phyloP scores from a whole-genome alignment of 30 jellyfish, hydroid and myxozoan genomes.

The Cassiopea xamachana region DNA sequence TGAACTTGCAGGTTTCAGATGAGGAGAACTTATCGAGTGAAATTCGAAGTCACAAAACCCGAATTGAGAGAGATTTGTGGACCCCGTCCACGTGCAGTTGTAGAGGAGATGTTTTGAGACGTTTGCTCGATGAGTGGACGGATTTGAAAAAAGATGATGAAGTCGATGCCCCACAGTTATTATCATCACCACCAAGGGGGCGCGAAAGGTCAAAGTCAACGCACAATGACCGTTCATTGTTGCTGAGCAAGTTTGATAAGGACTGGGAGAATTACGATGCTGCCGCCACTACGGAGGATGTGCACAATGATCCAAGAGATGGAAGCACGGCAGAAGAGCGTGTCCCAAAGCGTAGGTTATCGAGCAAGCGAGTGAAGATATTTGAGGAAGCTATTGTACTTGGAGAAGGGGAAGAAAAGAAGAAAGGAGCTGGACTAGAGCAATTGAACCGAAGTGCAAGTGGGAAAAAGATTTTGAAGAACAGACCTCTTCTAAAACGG shows the following conservation, averaged over 20 bases:
- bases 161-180: constrained; percentile 1
- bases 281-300: not conserved
- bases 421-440: not conserved
- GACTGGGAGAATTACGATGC: constrained; percentile 65
- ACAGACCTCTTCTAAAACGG: constrained; percentile 60
- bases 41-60: constrained; percentile 66
- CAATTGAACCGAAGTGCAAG: not conserved
- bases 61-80: constrained; percentile 74
- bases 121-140: constrained; percentile 54
- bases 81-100: constrained; percentile 56
- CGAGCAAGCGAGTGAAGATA: constrained; percentile 61
- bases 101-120: constrained; percentile 63
- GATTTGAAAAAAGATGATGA: constrained; percentile 38
- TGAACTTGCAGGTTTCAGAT: constrained; percentile 27
- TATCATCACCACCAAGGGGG: constrained; percentile 57
- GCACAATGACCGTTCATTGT: constrained; percentile 51
- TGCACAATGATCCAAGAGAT: constrained; percentile 8
- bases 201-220: constrained; percentile 61
- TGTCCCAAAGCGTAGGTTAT: constrained; percentile 13
- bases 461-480: constrained; percentile 23
- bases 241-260: constrained; percentile 30
- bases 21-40: constrained; percentile 59
- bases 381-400: constrained; percentile 42
- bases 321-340: constrained; percentile 11
- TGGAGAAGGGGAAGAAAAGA: constrained; percentile 25